phyloP scores from a whole-genome alignment of 1,140 invertebrate genomes.

The Caenorhabditis brenneri region DNA sequence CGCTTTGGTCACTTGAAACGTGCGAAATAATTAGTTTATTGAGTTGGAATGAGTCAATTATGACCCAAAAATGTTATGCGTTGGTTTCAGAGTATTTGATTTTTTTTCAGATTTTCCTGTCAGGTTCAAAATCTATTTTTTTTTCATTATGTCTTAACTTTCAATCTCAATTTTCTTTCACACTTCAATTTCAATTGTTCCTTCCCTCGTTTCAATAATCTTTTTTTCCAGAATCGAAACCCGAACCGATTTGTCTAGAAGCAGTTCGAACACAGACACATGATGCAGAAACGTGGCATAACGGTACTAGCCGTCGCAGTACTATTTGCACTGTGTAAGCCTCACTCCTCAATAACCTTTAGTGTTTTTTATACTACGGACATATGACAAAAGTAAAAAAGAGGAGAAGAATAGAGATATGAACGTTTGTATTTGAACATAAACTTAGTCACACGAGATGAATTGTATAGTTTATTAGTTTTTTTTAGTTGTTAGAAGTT shows the following conservation, averaged over 20 bases:
- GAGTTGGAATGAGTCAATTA: neutral
- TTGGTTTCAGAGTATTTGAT: neutral
- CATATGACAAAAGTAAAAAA: neutral
- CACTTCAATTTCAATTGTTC: too few species aligned
- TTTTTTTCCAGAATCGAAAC: constrained; percentile 4
- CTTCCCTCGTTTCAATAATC: too few species aligned
- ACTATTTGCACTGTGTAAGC: constrained; percentile 28
- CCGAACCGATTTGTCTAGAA: neutral
- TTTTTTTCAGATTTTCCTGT: too few species aligned
- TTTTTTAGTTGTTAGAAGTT: too few species aligned
- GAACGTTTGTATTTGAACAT: too few species aligned
- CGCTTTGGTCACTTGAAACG: neutral
- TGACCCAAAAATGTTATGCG: neutral
- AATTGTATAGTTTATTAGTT: too few species aligned
- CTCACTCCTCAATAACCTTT: neutral
- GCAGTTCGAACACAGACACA: neutral
- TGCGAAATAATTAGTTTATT: too few species aligned
- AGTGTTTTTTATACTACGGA: neutral
- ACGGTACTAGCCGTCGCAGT: neutral
- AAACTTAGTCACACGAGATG: too few species aligned
- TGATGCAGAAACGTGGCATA: neutral
- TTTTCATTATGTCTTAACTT: too few species aligned
- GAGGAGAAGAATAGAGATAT: neutral
- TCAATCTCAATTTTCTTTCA: neutral
- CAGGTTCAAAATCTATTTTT: too few species aligned